Base-by-base conservation (phyloP, 1,140 invertebrate genomes). In the Xylocopa sonorina region DNA sequence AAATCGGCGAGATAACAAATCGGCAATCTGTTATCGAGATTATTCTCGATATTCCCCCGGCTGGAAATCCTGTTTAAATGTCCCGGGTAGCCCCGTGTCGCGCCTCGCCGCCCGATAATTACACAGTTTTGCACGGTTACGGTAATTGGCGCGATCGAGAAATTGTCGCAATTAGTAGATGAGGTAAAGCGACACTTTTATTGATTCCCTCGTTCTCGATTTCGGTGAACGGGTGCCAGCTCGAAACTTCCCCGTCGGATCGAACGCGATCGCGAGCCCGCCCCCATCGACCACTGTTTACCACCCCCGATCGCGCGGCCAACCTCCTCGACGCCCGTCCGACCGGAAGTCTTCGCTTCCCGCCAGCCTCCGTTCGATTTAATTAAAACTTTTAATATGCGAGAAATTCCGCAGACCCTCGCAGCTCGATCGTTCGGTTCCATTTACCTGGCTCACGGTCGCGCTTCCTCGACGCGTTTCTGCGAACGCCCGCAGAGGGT, bases 1-100 rank as follows among this genome's bases (percentile, higher is more conserved):
- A 74, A 80, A 85, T 85, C 81, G 76, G 63, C 38, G 58, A 62
- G 84, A 83, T 85, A 82, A 80, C 80, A 69, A 82, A 85, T 85
- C 67, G 73, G 68, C 80, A 72, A 82, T 82, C 60, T 71, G 71
- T 68, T 80, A 82, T 85, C 60, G 60, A 76, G 80, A 83, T 85
- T 83, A 85, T 78, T 63, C 80, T 57, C 67, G 55, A 85, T 85
- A 86, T 85, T 85, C 77, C 69, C 72, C 74, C 71, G 53, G 64
- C 9, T 66, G 69, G 57, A 72, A 82, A 34, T 63, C 48, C 78
- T 55, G 73, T 78, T 81, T 82, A 85, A 85, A 86, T 78, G 81
- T 71, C 27, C 57, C 64, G 51, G 46, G n/a, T n/a, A n/a, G n/a
- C n/a, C n/a, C n/a, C n/a, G n/a, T n/a, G n/a, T n/a, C n/a, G n/a